phyloP scores from a whole-genome alignment of 2,113 vertebrate species.

The Astatoreochromis straeleni region DNA sequence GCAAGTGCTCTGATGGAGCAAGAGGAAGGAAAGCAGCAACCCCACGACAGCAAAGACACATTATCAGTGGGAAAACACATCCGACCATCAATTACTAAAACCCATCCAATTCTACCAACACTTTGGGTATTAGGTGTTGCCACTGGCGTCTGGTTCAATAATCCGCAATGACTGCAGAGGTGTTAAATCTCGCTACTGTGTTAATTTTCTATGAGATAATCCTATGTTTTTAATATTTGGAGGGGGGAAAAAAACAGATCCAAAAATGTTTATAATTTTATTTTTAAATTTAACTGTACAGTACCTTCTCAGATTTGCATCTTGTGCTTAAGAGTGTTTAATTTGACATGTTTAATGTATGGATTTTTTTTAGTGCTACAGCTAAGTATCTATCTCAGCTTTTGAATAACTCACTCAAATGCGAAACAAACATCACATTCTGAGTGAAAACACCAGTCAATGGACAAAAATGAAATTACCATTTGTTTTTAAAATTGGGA shows the following conservation, averaged over 20 bases:
- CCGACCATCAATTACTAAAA: conserved; percentile 53
- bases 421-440: not conserved
- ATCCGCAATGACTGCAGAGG: not conserved
- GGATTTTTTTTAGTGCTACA: not conserved
- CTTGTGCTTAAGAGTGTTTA: not conserved
- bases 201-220: conserved; percentile 2
- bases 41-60: conserved; percentile 61
- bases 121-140: conserved; percentile 18
- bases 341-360: not conserved
- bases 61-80: conserved; percentile 66
- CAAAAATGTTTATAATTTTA: not conserved
- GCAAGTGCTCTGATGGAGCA: conserved; percentile 59
- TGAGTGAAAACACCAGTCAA: not conserved
- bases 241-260: not conserved
- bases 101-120: conserved; percentile 21
- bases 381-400: not conserved
- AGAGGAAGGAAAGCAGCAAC: conserved; percentile 65
- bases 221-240: not conserved
- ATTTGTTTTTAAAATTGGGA: conserved; percentile 6
- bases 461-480: not conserved
- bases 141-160: conserved; percentile 5
- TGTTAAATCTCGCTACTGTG: conserved; percentile 10
- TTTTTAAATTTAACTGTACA: not conserved
- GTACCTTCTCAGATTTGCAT: not conserved
- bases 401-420: not conserved